These are phyloP conservation scores for Setophaga coronata DNA, from an alignment of 2,113 vertebrate species.

Conservation along the genomic window DNA sequence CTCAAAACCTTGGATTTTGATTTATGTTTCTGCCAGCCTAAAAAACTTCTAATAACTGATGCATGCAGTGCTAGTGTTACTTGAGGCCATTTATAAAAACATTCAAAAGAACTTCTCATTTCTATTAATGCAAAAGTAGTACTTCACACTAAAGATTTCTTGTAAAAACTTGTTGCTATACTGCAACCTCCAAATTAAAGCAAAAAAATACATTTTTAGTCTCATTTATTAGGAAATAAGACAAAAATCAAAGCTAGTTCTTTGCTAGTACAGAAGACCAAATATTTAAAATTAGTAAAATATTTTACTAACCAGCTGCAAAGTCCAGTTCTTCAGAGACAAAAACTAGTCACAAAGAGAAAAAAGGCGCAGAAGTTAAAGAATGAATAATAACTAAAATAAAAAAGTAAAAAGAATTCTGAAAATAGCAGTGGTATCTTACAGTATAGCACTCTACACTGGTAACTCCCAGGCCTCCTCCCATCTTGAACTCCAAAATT, in stretches of 20 bases:
- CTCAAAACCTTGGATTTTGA: neutral
- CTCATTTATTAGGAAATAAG: neutral
- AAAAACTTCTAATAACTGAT: neutral
- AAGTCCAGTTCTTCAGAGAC: conserved; percentile 93
- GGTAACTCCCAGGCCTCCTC: neutral
- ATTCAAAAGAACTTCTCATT: neutral
- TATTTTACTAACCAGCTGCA: conserved; percentile 88
- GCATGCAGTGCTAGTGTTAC: neutral
- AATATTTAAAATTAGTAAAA: neutral
- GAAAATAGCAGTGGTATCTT: neutral
- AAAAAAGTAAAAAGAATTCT: neutral
- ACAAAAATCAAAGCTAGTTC: neutral
- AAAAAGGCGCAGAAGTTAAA: neutral
- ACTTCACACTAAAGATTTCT: neutral
- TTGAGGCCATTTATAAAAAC: neutral
- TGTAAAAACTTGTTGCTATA: neutral
- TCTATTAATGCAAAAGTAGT: neutral
- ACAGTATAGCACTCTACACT: neutral
- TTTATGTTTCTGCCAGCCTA: neutral
- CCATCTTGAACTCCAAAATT: neutral
- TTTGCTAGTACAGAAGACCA: neutral
- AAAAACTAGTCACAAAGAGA: conserved; percentile 82
- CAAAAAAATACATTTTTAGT: neutral
- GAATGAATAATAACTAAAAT: neutral
- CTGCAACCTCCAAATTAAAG: neutral